Percentiles rank a stretch among this genome's conserved stretches.
These are phyloP conservation scores for Acrocephalus scirpaceus DNA, from an alignment of 2,797 vertebrate genomes.

Conservation along the genomic window DNA sequence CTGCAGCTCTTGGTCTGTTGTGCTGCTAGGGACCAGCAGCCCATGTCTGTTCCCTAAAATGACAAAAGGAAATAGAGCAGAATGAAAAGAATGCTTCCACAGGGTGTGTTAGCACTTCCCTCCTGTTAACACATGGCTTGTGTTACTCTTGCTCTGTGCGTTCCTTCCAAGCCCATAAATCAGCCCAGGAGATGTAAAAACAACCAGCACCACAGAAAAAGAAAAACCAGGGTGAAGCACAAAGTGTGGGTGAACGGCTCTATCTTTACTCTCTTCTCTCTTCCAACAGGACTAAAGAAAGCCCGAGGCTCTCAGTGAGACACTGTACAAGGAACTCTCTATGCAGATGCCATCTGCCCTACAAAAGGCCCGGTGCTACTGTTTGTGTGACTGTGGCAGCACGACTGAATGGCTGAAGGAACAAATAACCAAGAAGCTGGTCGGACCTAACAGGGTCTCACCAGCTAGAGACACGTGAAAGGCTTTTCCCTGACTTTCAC, in stretches of 20 bases:
- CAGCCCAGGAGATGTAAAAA: background rate
- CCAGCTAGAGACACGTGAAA: background rate
- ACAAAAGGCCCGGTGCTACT: rapidly evolving
- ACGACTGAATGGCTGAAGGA: rapidly evolving
- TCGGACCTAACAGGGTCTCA: rapidly evolving
- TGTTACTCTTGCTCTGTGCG: background rate
- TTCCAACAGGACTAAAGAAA: background rate
- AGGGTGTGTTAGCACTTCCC: background rate
- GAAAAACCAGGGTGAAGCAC: background rate
- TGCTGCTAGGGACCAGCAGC: constrained; percentile 90
- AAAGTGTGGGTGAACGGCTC: rapidly evolving
- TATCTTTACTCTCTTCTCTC: background rate
- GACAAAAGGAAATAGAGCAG: rapidly evolving
- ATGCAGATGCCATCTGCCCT: rapidly evolving
- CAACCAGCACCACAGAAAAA: background rate
- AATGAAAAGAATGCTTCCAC: rapidly evolving
- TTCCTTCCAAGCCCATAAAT: background rate
- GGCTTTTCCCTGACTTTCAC: too few species aligned
- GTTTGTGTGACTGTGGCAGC: rapidly evolving
- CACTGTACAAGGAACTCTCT: background rate
- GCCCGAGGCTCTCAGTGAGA: rapidly evolving
- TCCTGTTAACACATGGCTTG: rapidly evolving
- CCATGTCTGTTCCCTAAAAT: constrained; percentile 91
- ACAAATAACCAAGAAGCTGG: background rate
- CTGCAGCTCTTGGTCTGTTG: constrained; percentile 96